Base-by-base conservation (phyloP, 2,888 invertebrate species). In the Sminthurinus aureus region DNA sequence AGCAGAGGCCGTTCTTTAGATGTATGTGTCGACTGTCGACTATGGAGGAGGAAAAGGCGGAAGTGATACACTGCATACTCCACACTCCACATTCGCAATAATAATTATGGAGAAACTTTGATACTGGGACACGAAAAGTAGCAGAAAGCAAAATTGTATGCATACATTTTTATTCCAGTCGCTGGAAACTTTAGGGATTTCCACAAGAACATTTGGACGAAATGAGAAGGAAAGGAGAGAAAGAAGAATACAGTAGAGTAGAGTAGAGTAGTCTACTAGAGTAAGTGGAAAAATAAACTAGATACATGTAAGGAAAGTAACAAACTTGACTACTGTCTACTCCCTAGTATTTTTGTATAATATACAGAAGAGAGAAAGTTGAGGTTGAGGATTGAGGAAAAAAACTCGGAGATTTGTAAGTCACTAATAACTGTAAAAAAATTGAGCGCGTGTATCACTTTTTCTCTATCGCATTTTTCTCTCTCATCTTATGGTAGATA, bases 391-490 rank as follows among this genome's bases (percentile, higher is more conserved):
- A 6, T 12, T 0, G 12, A 58, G 77, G 6, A 51, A 77, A 64
- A 52, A 58, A 20, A 75, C n/a, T n/a, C 2, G 76, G 8, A 38
- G 38, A 38, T 38, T 38, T 6, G 52, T 15, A 76, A 50, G 38
- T 12, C 8, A 76, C 52, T 71, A 71, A 24, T 71, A 24, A 71
- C 26, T 71, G 24, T 22, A 26, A 24, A 22, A 22, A 13, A 71
- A 9, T 24, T 12, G 20, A 75, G 9, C 13, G 26, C 26, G 22
- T n/a, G n/a, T 20, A 9, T 22, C n/a, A 11, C 69, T 22, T 69
- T 79, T 79, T 71, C 69, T 69, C 79, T 79, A 3, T 51, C 58
- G 58, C 18, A 13, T 58, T 18, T n/a, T n/a, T n/a, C n/a, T n/a
- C n/a, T n/a, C n/a, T n/a, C n/a, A n/a, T n/a, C n/a, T n/a, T n/a